Evolutionary conservation across 2,797 vertebrate species (phyloP).

Genomic region (Microhierax caerulescens): DNA sequence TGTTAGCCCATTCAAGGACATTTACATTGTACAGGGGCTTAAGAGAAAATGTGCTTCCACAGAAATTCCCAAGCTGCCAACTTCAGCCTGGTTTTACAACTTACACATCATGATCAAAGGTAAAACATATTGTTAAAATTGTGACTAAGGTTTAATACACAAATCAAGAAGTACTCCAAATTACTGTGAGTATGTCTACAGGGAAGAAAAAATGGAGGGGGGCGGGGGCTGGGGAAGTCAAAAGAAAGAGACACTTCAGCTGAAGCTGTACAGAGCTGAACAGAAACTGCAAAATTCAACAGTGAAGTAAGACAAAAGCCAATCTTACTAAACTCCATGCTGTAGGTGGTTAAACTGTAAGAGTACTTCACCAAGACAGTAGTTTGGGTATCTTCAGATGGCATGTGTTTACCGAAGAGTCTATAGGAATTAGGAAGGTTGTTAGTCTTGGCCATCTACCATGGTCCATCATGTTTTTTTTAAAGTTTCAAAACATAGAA

Average conservation of each 20-base stretch:
- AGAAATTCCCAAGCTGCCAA: background rate
- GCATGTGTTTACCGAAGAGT: background rate
- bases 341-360: background rate
- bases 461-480: background rate
- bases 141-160: background rate
- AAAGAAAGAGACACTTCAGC: background rate
- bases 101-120: background rate
- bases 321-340: background rate
- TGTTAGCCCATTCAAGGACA: background rate
- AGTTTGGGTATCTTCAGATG: background rate
- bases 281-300: background rate
- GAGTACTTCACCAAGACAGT: background rate
- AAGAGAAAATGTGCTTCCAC: background rate
- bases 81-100: background rate
- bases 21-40: background rate
- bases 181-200: background rate
- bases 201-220: fast-evolving
- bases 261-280: background rate
- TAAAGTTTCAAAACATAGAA: background rate
- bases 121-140: background rate
- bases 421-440: background rate
- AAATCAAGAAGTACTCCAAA: background rate
- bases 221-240: too few species aligned
- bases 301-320: background rate
- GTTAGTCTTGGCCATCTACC: background rate